A percentile compares a stretch with the other conserved stretches of the same genome.
phyloP scores from a whole-genome alignment of 2,888 invertebrate species.

The Caenorhabditis sinica region DNA sequence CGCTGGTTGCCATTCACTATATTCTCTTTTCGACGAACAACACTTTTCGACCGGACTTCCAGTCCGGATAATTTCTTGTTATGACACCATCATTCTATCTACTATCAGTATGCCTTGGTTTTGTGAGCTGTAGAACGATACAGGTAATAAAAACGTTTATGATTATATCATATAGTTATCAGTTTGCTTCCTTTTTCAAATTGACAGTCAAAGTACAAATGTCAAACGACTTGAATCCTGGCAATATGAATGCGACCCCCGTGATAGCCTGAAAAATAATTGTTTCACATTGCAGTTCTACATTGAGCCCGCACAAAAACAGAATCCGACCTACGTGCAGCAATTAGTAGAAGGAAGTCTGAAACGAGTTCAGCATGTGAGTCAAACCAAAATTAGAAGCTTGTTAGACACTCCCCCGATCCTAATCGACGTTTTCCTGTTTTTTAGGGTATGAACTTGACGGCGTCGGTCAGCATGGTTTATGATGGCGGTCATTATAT shows the following conservation, averaged over 20 bases:
- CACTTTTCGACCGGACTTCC: slow-evolving; percentile 53
- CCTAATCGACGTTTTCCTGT: slow-evolving; percentile 46
- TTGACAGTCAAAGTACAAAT: neutral
- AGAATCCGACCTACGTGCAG: slow-evolving; percentile 73
- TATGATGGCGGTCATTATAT: slow-evolving; percentile 79
- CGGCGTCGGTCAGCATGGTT: slow-evolving; percentile 78
- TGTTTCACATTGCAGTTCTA: slow-evolving; percentile 67
- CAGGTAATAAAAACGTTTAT: slow-evolving; percentile 52
- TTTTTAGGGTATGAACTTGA: slow-evolving; percentile 72
- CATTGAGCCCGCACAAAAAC: slow-evolving; percentile 72
- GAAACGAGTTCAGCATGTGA: slow-evolving; percentile 71
- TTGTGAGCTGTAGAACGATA: slow-evolving; percentile 56
- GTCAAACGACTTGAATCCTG: slow-evolving; percentile 48
- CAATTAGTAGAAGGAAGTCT: slow-evolving; percentile 74
- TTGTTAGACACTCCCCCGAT: slow-evolving; percentile 18
- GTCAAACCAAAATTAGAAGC: slow-evolving; percentile 51
- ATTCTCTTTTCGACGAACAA: slow-evolving; percentile 31
- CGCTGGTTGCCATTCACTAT: slow-evolving; percentile 39
- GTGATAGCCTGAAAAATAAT: slow-evolving; percentile 20
- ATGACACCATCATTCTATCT: slow-evolving; percentile 31
- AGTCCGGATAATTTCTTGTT: slow-evolving; percentile 42
- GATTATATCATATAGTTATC: slow-evolving; percentile 27
- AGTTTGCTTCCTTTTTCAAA: neutral
- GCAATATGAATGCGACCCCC: slow-evolving; percentile 24
- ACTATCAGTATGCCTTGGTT: slow-evolving; percentile 27